Evolutionary conservation across 1,140 invertebrate genomes (phyloP), one percentile per base, ranked within the genome.

Genomic region (Papilio aristodemus): DNA sequence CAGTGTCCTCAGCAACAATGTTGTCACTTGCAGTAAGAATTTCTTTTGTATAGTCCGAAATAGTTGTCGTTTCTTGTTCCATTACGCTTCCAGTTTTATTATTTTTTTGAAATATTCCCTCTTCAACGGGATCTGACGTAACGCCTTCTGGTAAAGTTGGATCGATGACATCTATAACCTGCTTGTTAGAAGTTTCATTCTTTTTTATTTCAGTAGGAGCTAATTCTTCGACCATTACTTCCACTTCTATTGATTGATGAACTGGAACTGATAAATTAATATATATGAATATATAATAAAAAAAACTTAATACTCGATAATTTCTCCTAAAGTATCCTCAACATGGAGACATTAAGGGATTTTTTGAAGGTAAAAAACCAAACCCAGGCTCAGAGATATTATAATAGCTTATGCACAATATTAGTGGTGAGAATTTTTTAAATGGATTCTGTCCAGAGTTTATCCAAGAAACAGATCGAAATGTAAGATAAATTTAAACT

Each of bases 201-300:
- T 58, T 46, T 22, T 37, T 39, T 57, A 71, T 59, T 4, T 22
- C 13, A 50, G 7, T 39, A 36, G 66, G 27, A 7, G 63, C 63
- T 43, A 71, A 9, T 68, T 50, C 27, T 76, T 74, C 63, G n/a
- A 74, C 76, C 10, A 46, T 37, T 10, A 71, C 58, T 63, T 69
- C 38, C 36, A 69, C 50, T 68, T 68, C 7, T 11, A 75, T 39
- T 25, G 37, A 43, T 41, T 62, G 22, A 11, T 71, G 66, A 54
- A 19, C 73, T 73, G 66, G 17, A 62, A 62, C 14, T 11, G n/a
- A 39, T 6, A 19, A 66, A 71, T 1, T n/a, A 67, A 63, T 58
- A 58, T 69, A 22, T 46, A 46, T 6, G 6, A 3, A 32, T 32
- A 32, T 32, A 6, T 3, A 32, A 32, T 6, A 32, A 32, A 2